phyloP scores from a whole-genome alignment of 2,888 invertebrate genomes.

The Mystacides longicornis region DNA sequence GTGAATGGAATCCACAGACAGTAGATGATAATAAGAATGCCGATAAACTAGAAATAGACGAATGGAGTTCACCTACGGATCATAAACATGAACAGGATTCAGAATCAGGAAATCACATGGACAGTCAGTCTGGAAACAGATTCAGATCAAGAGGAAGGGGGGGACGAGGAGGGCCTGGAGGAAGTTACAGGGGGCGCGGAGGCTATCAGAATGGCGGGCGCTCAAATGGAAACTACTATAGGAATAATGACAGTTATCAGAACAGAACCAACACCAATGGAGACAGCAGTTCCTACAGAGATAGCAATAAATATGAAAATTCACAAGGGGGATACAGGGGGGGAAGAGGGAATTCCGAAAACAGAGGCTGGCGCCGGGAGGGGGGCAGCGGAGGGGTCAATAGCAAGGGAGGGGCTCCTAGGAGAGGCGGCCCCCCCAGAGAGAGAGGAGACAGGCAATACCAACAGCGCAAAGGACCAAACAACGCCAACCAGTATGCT shows the following conservation, averaged over 20 bases:
- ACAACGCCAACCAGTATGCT: conserved; percentile 27
- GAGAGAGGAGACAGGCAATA: conserved; percentile 29
- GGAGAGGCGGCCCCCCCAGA: conserved; percentile 30
- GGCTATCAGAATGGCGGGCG: conserved; percentile 38
- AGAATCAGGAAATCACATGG: conserved; percentile 8
- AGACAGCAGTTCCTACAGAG: conserved; percentile 28
- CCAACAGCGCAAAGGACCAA: conserved; percentile 34
- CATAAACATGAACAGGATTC: conserved; percentile 9
- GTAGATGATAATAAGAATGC: conserved; percentile 9
- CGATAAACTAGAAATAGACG: conserved; percentile 21
- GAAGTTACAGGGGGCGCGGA: conserved; percentile 35
- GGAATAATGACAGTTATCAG: conserved; percentile 30
- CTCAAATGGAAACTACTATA: conserved; percentile 15
- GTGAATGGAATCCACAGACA: conserved; percentile 13
- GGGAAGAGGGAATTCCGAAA: background rate
- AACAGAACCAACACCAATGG: conserved; percentile 30
- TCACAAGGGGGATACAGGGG: conserved; percentile 38
- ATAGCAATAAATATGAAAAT: conserved; percentile 22
- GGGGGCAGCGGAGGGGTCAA: conserved; percentile 20
- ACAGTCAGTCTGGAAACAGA: conserved; percentile 15
- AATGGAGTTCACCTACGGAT: conserved; percentile 20
- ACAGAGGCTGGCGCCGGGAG: conserved; percentile 1
- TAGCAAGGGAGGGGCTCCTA: conserved; percentile 6
- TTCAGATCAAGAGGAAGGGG: conserved; percentile 27
- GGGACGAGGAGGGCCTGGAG: conserved; percentile 35